These are phyloP conservation scores for Drosophila gunungcola DNA, from an alignment of 1,140 invertebrate genomes.

Conservation along the genomic window DNA sequence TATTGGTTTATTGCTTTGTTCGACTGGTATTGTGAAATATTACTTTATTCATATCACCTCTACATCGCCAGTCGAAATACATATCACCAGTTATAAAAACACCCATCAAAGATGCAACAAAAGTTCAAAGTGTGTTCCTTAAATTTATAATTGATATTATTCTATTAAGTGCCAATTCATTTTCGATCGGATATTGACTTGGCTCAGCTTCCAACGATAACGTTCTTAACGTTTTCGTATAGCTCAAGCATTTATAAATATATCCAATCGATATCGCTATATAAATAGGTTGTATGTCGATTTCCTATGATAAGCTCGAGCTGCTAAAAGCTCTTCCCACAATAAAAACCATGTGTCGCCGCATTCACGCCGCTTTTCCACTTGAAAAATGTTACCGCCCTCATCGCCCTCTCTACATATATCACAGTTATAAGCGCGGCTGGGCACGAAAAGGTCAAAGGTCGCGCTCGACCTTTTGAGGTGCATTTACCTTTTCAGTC, in stretches of 20 bases:
- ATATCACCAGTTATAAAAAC: no score
- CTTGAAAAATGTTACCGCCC: slow-evolving; percentile 29
- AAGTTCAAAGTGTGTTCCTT: no score
- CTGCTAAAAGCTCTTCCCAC: slow-evolving; percentile 7
- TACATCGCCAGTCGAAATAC: no score
- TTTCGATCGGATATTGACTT: no score
- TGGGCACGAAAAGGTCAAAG: slow-evolving; percentile 73
- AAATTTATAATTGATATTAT: no score
- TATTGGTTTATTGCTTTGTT: slow-evolving; percentile 17
- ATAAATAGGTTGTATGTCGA: slow-evolving; percentile 36
- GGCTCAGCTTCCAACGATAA: no score
- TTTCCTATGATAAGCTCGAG: slow-evolving; percentile 8
- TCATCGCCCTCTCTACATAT: slow-evolving; percentile 4
- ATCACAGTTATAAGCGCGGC: slow-evolving; percentile 36
- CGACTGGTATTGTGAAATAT: background rate
- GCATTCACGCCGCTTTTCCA: slow-evolving; percentile 75
- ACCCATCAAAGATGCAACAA: no score
- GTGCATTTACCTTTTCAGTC: slow-evolving; percentile 76
- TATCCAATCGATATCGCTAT: slow-evolving; percentile 35
- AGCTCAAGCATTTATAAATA: slow-evolving; percentile 20
- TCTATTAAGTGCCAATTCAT: no score
- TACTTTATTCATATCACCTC: no score
- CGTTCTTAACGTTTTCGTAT: no score
- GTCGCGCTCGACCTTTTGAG: slow-evolving; percentile 38
- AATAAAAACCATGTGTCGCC: slow-evolving; percentile 36